Percentiles rank a stretch among this genome's conserved stretches.
Evolutionary conservation across 2,888 invertebrate species (phyloP).

Genomic region (Pocota personata): DNA sequence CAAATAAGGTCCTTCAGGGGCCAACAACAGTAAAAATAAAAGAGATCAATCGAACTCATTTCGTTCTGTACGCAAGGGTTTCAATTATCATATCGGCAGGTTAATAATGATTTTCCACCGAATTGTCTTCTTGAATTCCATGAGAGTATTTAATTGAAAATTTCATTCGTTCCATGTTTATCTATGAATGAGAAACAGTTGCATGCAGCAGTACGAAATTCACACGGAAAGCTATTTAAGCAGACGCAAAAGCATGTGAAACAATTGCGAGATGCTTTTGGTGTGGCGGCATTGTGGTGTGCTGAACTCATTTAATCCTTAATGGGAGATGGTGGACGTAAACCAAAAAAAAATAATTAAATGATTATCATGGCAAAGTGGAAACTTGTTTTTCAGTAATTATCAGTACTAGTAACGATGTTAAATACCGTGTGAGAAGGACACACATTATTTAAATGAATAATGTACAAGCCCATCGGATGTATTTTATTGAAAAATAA

Average conservation of each 20-base stretch:
- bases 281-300: slow-evolving; percentile 39
- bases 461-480: not conserved
- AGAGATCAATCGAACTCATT: slow-evolving; percentile 32
- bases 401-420: slow-evolving; percentile 25
- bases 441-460: slow-evolving; percentile 19
- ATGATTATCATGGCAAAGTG: slow-evolving; percentile 25
- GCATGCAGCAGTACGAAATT: slow-evolving; percentile 35
- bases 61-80: slow-evolving; percentile 20
- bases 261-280: slow-evolving; percentile 17
- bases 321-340: slow-evolving; percentile 12
- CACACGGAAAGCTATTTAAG: slow-evolving; percentile 29
- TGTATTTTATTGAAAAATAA: not conserved
- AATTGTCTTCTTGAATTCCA: slow-evolving; percentile 11
- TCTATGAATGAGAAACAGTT: slow-evolving; percentile 58
- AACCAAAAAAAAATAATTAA: not conserved
- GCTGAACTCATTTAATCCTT: slow-evolving; percentile 61
- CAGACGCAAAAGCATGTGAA: slow-evolving; percentile 20
- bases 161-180: slow-evolving; percentile 49
- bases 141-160: slow-evolving; percentile 52
- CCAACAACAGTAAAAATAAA: not conserved
- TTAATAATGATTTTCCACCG: slow-evolving; percentile 46
- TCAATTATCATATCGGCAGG: slow-evolving; percentile 59
- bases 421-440: slow-evolving; percentile 21
- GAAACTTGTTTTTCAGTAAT: slow-evolving; percentile 37
- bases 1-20: slow-evolving; percentile 43